phyloP scores from a whole-genome alignment of 2,888 invertebrate species.

The Meandrusa payeni region DNA sequence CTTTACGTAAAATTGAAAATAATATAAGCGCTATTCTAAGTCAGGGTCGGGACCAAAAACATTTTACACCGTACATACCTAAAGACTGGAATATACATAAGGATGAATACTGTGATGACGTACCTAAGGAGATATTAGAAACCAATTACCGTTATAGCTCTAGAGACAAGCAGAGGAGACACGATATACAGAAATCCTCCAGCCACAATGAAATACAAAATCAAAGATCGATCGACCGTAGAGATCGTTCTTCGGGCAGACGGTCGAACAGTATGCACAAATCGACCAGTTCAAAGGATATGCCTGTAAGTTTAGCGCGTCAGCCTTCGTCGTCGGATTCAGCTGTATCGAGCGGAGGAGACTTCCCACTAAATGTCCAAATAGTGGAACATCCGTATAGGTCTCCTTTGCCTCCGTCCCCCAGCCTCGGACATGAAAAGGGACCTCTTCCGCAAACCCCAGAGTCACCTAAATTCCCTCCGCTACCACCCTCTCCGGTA shows the following conservation, averaged over 20 bases:
- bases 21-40: slow-evolving; percentile 86
- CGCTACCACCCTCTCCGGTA: slow-evolving; percentile 91
- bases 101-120: slow-evolving; percentile 79
- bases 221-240: slow-evolving; percentile 72
- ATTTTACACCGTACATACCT: slow-evolving; percentile 74
- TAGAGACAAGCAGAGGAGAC: slow-evolving; percentile 75
- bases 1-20: slow-evolving; percentile 86
- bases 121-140: slow-evolving; percentile 75
- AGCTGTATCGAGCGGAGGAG: slow-evolving; percentile 77
- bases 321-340: slow-evolving; percentile 77
- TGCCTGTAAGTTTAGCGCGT: slow-evolving; percentile 79
- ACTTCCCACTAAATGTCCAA: slow-evolving; percentile 83
- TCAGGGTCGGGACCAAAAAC: slow-evolving; percentile 79
- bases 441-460: slow-evolving; percentile 74
- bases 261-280: slow-evolving; percentile 85
- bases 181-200: slow-evolving; percentile 82
- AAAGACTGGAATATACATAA: slow-evolving; percentile 82
- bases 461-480: slow-evolving; percentile 83
- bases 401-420: slow-evolving; percentile 68
- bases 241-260: slow-evolving; percentile 69
- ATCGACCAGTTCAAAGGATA: slow-evolving; percentile 87
- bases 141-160: slow-evolving; percentile 77
- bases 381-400: slow-evolving; percentile 82
- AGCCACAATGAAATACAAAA: slow-evolving; percentile 83
- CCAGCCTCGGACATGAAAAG: slow-evolving; percentile 62